Percentiles rank a stretch among this genome's conserved stretches.
These are phyloP conservation scores for Gortyna flavago DNA, from an alignment of 2,888 invertebrate genomes.

Conservation along the genomic window DNA sequence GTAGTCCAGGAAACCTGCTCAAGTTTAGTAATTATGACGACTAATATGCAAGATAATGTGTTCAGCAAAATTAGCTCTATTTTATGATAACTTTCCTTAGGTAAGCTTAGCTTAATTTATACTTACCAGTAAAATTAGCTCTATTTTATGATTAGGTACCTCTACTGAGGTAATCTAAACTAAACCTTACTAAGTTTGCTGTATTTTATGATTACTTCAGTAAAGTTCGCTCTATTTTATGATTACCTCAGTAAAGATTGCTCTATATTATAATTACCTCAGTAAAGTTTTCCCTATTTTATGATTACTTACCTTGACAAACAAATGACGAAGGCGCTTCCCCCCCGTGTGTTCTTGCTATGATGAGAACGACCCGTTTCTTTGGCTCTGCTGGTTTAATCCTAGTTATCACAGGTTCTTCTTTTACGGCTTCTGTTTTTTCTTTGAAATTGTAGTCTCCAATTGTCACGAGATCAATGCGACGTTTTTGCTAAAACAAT, in stretches of 20 bases:
- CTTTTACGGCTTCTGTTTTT: constrained; percentile 74
- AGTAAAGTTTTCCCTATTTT: background rate
- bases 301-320: constrained; percentile 93
- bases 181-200: too few species aligned
- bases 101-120: too few species aligned
- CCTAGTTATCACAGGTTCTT: constrained; percentile 77
- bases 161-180: too few species aligned
- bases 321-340: constrained; percentile 98
- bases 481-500: constrained; percentile 95
- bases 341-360: constrained; percentile 97
- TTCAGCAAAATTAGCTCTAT: background rate
- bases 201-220: too few species aligned
- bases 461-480: constrained; percentile 97
- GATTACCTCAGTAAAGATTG: too few species aligned
- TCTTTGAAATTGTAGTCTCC: constrained; percentile 86
- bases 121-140: too few species aligned
- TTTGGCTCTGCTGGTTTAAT: constrained; percentile 86
- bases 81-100: background rate
- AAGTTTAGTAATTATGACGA: constrained; percentile 13
- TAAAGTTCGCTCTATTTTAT: too few species aligned
- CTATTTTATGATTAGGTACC: too few species aligned
- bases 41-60: background rate
- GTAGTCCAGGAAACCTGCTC: constrained; percentile 96
- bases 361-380: constrained; percentile 93
- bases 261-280: background rate